These are phyloP conservation scores for Diaprepes abbreviatus DNA, from an alignment of 2,888 invertebrate genomes.

Conservation along the genomic window DNA sequence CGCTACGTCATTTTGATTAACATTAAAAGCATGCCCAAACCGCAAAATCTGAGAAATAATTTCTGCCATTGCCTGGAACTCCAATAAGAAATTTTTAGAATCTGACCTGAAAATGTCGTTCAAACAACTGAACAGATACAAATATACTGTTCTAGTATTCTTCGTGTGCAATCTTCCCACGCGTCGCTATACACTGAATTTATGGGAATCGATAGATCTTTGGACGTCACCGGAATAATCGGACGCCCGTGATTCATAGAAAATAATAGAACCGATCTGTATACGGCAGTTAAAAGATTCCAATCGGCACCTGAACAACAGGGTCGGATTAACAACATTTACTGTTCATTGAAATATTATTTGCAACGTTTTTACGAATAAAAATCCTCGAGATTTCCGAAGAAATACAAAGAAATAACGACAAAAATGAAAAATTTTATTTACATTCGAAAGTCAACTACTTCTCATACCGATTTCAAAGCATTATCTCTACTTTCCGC, in stretches of 20 bases:
- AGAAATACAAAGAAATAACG: no score
- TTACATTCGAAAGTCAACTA: no score
- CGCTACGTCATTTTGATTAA: no score
- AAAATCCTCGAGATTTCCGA: no score
- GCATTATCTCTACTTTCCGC: no score
- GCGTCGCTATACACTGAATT: conserved; percentile 5
- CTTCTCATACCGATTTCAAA: no score
- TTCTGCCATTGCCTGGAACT: not conserved
- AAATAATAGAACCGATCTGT: conserved; percentile 26
- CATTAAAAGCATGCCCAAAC: no score
- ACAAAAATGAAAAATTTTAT: no score
- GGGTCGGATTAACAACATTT: conserved; percentile 1
- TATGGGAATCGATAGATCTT: conserved; percentile 28
- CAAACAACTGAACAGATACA: conserved; percentile 6
- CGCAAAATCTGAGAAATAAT: no score
- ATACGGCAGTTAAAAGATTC: conserved; percentile 13
- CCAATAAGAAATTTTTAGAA: not conserved
- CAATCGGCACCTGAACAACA: conserved; percentile 3
- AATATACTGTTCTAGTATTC: conserved; percentile 7
- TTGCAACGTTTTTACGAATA: no score
- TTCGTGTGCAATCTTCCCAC: conserved; percentile 22
- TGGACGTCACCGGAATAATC: conserved; percentile 29
- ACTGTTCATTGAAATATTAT: no score
- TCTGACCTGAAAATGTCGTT: conserved; percentile 16
- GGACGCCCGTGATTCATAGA: conserved; percentile 27